A percentile compares a stretch with the other conserved stretches of the same genome.
phyloP scores from a whole-genome alignment of 2,888 invertebrate genomes.

The Hypselothyrea guttata region DNA sequence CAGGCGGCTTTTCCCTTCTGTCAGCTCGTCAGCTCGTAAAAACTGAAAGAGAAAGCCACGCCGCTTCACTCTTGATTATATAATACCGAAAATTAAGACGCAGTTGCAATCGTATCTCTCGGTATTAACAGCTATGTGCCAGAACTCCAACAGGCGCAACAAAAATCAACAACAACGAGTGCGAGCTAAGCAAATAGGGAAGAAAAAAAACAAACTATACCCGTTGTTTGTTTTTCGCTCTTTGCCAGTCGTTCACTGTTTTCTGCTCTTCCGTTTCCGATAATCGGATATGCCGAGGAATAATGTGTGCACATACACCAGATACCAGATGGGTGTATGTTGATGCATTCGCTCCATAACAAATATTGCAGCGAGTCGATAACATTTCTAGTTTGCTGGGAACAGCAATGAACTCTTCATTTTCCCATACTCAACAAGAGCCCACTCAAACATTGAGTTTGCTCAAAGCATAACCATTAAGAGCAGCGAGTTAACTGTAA shows the following conservation, averaged over 20 bases:
- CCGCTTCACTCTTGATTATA: constrained; percentile 51
- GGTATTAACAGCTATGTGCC: constrained; percentile 36
- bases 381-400: too few relatives aligned
- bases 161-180: constrained; percentile 11
- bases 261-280: constrained; percentile 63
- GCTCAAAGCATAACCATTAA: neutral
- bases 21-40: constrained; percentile 35
- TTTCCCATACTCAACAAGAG: too few relatives aligned
- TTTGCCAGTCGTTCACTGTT: constrained; percentile 42
- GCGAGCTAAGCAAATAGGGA: constrained; percentile 1
- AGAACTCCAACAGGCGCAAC: too few relatives aligned
- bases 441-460: too few relatives aligned
- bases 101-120: constrained; percentile 50
- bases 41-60: constrained; percentile 17
- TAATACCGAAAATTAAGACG: constrained; percentile 61
- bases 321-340: too few relatives aligned
- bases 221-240: constrained; percentile 25
- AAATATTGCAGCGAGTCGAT: too few relatives aligned
- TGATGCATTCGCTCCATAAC: too few relatives aligned
- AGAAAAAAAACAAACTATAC: constrained; percentile 2
- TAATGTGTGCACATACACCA: neutral
- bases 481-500: neutral
- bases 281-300: constrained; percentile 46
- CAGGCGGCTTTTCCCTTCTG: constrained; percentile 52
- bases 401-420: too few relatives aligned